phyloP scores from a whole-genome alignment of 2,888 invertebrate genomes.

The Drosophila falleni region DNA sequence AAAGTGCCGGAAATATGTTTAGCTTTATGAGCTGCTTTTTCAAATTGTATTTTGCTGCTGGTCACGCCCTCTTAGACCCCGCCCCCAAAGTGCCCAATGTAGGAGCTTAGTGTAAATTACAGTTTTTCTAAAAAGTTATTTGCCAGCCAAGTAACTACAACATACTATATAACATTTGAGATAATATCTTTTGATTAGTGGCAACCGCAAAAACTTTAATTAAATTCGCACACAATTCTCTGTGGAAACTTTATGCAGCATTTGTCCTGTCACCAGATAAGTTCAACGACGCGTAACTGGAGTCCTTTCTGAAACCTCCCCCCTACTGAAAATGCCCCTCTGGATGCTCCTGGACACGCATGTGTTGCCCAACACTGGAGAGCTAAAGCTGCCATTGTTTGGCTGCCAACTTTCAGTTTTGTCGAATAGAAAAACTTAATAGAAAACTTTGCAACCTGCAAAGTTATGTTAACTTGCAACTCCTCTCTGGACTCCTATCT shows the following conservation, averaged over 20 bases:
- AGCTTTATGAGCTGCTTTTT: slow-evolving; percentile 61
- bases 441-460: slow-evolving; percentile 60
- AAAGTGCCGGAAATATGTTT: slow-evolving; percentile 75
- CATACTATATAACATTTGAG: slow-evolving; percentile 57
- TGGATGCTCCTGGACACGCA: slow-evolving; percentile 39
- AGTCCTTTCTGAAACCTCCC: slow-evolving; percentile 13
- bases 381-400: slow-evolving; percentile 51
- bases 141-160: slow-evolving; percentile 50
- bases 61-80: slow-evolving; percentile 12
- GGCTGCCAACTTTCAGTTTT: slow-evolving; percentile 68
- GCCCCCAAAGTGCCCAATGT: not conserved
- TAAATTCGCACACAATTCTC: slow-evolving; percentile 77
- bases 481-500: not conserved
- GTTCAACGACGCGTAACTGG: slow-evolving; percentile 64
- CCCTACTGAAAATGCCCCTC: not conserved
- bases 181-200: slow-evolving; percentile 82
- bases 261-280: slow-evolving; percentile 79
- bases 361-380: slow-evolving; percentile 46
- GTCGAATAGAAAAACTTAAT: slow-evolving; percentile 53
- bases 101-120: slow-evolving; percentile 62
- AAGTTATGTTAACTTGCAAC: slow-evolving; percentile 63
- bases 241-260: slow-evolving; percentile 73
- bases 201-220: slow-evolving; percentile 80
- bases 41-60: slow-evolving; percentile 24
- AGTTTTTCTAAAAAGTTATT: slow-evolving; percentile 53